phyloP scores from a whole-genome alignment of 1,140 invertebrate species.

The Drosophila pallidifrons region DNA sequence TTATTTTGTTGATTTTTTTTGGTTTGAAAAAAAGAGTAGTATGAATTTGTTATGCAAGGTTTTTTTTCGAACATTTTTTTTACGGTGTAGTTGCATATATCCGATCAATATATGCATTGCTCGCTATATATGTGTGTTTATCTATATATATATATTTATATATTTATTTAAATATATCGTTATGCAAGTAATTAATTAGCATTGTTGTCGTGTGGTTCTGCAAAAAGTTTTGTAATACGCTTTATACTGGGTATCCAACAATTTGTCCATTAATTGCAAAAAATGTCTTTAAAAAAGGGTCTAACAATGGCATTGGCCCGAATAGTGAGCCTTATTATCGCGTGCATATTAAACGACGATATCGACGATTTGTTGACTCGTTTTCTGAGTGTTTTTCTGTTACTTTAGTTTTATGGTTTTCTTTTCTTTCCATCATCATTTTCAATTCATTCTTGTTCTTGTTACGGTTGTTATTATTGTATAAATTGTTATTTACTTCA shows the following conservation, averaged over 20 bases:
- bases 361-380: conserved; percentile 35
- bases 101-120: conserved; percentile 36
- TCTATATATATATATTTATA: conserved; percentile 45
- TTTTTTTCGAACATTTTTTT: conserved; percentile 82
- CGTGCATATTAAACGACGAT: conserved; percentile 71
- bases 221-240: conserved; percentile 59
- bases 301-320: conserved; percentile 61
- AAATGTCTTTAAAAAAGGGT: conserved; percentile 64
- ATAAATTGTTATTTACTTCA: conserved; percentile 9
- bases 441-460: conserved; percentile 7
- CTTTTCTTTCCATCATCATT: neutral
- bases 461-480: conserved; percentile 10
- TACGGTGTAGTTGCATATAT: conserved; percentile 67
- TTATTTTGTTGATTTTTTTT: conserved; percentile 53
- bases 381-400: conserved; percentile 15
- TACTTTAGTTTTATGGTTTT: conserved; percentile 8
- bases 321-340: conserved; percentile 56
- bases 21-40: conserved; percentile 77
- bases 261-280: conserved; percentile 65
- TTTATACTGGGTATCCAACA: conserved; percentile 51
- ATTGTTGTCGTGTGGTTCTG: conserved; percentile 58
- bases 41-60: conserved; percentile 85
- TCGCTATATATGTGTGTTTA: conserved; percentile 47
- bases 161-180: conserved; percentile 40
- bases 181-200: conserved; percentile 74